phyloP scores from a whole-genome alignment of 2,113 vertebrate genomes.

The Geococcyx californianus region DNA sequence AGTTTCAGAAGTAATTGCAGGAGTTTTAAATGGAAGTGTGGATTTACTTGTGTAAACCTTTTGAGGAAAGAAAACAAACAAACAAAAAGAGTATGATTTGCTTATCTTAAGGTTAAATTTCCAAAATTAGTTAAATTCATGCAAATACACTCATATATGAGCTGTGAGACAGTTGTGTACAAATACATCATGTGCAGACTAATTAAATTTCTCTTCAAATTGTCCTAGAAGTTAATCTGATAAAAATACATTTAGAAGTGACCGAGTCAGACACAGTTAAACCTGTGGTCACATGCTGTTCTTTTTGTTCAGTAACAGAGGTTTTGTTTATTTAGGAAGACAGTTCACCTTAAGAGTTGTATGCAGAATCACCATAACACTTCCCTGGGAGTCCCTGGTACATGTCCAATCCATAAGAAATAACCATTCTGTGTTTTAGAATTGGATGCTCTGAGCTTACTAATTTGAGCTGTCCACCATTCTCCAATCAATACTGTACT shows the following conservation, averaged over 20 bases:
- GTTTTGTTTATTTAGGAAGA: background rate
- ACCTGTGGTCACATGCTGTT: background rate
- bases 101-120: background rate
- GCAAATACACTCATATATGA: background rate
- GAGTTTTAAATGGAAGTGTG: slow-evolving; percentile 69
- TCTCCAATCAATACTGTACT: background rate
- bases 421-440: background rate
- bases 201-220: too few species aligned
- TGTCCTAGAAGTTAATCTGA: too few species aligned
- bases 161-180: background rate
- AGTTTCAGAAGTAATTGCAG: slow-evolving; percentile 69
- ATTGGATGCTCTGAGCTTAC: background rate
- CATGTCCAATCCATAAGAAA: background rate
- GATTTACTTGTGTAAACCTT: slow-evolving; percentile 75
- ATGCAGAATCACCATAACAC: background rate
- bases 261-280: background rate
- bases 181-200: background rate
- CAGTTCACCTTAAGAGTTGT: background rate
- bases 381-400: background rate
- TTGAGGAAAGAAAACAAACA: background rate
- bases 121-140: background rate
- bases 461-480: background rate
- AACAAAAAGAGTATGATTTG: background rate
- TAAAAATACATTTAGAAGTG: background rate
- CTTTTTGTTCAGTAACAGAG: background rate